Base-by-base conservation (phyloP, 2,797 vertebrate genomes). In the Falco cherrug region DNA sequence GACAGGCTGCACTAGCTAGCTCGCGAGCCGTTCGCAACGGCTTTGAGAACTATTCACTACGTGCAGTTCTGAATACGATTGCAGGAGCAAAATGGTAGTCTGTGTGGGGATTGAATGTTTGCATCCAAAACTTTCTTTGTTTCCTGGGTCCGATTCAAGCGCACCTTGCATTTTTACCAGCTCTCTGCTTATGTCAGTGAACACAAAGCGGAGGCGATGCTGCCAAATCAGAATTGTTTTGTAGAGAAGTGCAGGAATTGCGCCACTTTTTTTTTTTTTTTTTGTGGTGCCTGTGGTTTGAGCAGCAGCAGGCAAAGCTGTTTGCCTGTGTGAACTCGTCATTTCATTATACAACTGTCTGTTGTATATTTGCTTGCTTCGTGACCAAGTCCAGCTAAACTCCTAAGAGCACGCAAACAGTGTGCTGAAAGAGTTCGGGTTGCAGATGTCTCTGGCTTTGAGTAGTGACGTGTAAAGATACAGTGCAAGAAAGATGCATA, bases 131-230 rank as follows among this genome's bases (percentile, higher is more conserved):
- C 7, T 41, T 63, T 41, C 31, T 33, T 2, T 26, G 28, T 33
- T 73, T 65, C 20, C 22, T 18, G 28, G 29, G 13, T 50, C 39
- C 35, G 20, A 24, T 84, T 84, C 61, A 33, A 11, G 14, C 4
- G 0, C 2, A 5, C 15, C 53, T 80, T 57, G 60, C 3, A 0
- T 41, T 93, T 92, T 89, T 41, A 35, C 67, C 57, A n/a, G 20
- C 56, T 84, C 48, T 60, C 21, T 0, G 0, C 33, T 53, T 48
- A 15, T 1, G 6, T 47, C 64, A 50, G 11, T 15, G 47, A 76
- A 10, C 48, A 9, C 13, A 6, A 28, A 57, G 37, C 4, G 0
- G 41, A 41, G 60, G 43, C 5, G 21, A 17, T 0, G 0, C 63
- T 89, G 65, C 37, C 57, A 50, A 54, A 71, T 47, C 16, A 7